Evolutionary conservation across 2,888 invertebrate species (phyloP).

Genomic region (Argynnis bischoffii): DNA sequence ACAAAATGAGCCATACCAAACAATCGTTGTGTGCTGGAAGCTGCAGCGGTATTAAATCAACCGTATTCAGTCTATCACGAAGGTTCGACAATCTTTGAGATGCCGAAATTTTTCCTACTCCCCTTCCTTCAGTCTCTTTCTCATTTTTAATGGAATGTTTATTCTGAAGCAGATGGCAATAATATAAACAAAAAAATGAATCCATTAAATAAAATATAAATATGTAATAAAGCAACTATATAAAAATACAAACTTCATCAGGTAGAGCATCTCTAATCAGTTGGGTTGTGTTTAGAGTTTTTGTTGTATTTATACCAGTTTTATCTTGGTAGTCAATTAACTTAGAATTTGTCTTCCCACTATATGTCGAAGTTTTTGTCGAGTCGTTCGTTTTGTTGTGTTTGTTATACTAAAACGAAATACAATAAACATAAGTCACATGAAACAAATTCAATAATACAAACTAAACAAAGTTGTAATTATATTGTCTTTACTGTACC

Average conservation of each 20-base stretch:
- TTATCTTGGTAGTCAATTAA: constrained; percentile 52
- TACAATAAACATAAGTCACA: not conserved
- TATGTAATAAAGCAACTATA: not conserved
- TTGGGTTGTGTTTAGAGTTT: constrained; percentile 47
- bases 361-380: constrained; percentile 46
- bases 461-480: not conserved
- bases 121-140: constrained; percentile 56
- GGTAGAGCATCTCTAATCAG: constrained; percentile 46
- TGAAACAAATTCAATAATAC: constrained; percentile 4
- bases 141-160: constrained; percentile 58
- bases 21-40: constrained; percentile 66
- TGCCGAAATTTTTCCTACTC: constrained; percentile 68
- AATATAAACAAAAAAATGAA: not conserved
- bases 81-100: constrained; percentile 72
- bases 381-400: constrained; percentile 56
- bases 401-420: constrained; percentile 48
- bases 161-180: constrained; percentile 50
- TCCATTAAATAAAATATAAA: not conserved
- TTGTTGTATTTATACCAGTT: constrained; percentile 42
- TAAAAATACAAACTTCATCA: constrained; percentile 53
- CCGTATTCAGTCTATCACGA: constrained; percentile 68
- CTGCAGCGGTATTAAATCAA: constrained; percentile 72
- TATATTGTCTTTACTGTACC: constrained; percentile 46
- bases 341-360: constrained; percentile 50
- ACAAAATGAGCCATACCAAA: constrained; percentile 48